These are phyloP conservation scores for Lasioglossum zephyrum DNA, from an alignment of 2,888 invertebrate species.

Conservation along the genomic window DNA sequence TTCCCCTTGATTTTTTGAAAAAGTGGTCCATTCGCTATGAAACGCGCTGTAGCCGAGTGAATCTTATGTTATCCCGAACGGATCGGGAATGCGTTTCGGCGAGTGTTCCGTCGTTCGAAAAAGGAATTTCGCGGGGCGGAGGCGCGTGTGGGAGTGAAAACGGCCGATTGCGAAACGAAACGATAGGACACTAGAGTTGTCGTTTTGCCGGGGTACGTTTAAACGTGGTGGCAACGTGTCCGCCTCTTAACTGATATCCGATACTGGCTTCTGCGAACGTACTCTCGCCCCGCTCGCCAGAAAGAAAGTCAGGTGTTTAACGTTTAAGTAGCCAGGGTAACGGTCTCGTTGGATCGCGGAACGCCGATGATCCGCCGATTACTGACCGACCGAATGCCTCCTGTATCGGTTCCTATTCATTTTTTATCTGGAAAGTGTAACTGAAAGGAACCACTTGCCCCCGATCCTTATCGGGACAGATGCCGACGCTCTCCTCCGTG, in stretches of 20 bases:
- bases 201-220: slow-evolving; percentile 50
- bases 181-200: slow-evolving; percentile 41
- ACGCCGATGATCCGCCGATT: slow-evolving; percentile 41
- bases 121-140: slow-evolving; percentile 30
- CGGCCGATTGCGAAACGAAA: slow-evolving; percentile 11
- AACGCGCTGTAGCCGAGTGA: background rate
- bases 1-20: background rate
- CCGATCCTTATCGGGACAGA: slow-evolving; percentile 29
- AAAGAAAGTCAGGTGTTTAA: slow-evolving; percentile 46
- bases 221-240: slow-evolving; percentile 65
- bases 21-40: background rate
- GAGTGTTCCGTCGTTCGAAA: slow-evolving; percentile 20
- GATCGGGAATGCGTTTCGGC: slow-evolving; percentile 41
- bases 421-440: slow-evolving; percentile 35
- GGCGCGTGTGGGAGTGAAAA: slow-evolving; percentile 38
- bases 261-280: slow-evolving; percentile 71
- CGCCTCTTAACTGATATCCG: slow-evolving; percentile 70
- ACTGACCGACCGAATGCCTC: slow-evolving; percentile 22
- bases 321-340: slow-evolving; percentile 30
- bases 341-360: slow-evolving; percentile 18
- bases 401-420: slow-evolving; percentile 29
- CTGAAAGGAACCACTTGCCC: slow-evolving; percentile 22
- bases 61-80: slow-evolving; percentile 29
- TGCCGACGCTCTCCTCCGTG: slow-evolving; percentile 18
- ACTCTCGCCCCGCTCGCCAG: slow-evolving; percentile 27